Percentiles rank a stretch among this genome's conserved stretches.
Conservation (phyloP, 2,888 invertebrate genomes). For the Sarcophaga carnaria region DNA sequence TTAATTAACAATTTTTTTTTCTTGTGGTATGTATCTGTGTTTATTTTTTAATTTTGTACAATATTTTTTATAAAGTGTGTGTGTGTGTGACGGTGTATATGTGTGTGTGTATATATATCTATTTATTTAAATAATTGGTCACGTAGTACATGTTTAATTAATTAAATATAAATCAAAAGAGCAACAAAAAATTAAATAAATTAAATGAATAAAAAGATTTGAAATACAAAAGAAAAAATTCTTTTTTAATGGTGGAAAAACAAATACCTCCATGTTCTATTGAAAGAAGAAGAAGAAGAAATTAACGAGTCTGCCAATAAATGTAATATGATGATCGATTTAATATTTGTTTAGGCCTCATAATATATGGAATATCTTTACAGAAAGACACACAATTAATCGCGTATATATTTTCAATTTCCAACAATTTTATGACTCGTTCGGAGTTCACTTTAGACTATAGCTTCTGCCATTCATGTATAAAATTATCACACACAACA, state of each 20-base stretch:
- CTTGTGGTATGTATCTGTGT: not conserved
- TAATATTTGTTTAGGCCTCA: too few relatives aligned
- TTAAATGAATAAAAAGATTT: not conserved
- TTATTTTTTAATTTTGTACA: not conserved
- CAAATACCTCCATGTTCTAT: not conserved
- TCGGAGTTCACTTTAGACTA: too few relatives aligned
- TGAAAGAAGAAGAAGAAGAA: too few relatives aligned
- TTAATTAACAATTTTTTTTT: too few relatives aligned
- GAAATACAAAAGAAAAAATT: not conserved
- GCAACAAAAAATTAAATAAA: constrained; percentile 8
- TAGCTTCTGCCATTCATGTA: too few relatives aligned
- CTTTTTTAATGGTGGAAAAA: not conserved
- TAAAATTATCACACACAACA: too few relatives aligned
- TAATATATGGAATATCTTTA: too few relatives aligned
- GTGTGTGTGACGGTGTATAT: not conserved
- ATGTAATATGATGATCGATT: not conserved
- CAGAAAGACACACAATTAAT: too few relatives aligned
- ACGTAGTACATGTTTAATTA: not conserved
- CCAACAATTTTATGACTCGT: too few relatives aligned
- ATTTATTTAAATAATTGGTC: not conserved
- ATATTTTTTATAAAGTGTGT: not conserved
- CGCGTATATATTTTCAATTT: too few relatives aligned
- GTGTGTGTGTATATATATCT: not conserved
- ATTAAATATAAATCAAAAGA: constrained; percentile 1
- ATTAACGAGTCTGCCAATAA: not conserved